Evolutionary conservation across 2,888 invertebrate species (phyloP), one percentile per base, ranked within the genome.

Genomic region (Periphyllus acericola): DNA sequence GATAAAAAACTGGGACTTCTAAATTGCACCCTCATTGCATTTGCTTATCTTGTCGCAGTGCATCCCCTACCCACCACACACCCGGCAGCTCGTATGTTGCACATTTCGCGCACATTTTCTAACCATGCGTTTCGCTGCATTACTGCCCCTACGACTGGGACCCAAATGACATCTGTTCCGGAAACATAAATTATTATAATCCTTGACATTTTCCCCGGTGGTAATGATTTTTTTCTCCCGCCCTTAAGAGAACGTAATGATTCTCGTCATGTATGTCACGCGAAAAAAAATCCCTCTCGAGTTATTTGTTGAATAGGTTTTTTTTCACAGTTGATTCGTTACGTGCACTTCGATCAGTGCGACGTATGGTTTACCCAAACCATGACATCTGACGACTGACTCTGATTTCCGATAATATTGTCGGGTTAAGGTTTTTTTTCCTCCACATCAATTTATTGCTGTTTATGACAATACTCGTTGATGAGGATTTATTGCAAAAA

Each of bases 11-110:
- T 19, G 83, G 21, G n/a, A 60, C 55, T n/a, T n/a, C n/a, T 14
- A 60, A n/a, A 29, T 19, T 55, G n/a, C 55, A 74, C 83, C 71
- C 68, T 71, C 46, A 32, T 71, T 25, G 25, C 52, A 32, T 72
- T 82, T 34, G 71, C 34, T 72, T 82, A 82, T 72, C 72, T 71
- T 17, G 32, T 52, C n/a, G 4, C 29, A 17, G 71, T 29, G n/a
- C 34, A 29, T 52, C 76, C n/a, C n/a, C n/a, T n/a, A n/a, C 14
- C 46, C 14, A 36, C 36, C 36, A 36, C 72, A n/a, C n/a, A n/a
- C 32, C 34, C 34, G 25, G 71, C 71, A 82, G 71, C 71, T 82
- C 29, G 71, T 36, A n/a, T 32, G 0, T 9, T 32, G 14, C n/a
- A 55, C 60, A 19, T 72, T 34, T 2, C 82, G 25, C 46, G n/a